A percentile compares a stretch with the other conserved stretches of the same genome.
phyloP scores from a whole-genome alignment of 2,888 invertebrate genomes.

The Lissonota sp. region DNA sequence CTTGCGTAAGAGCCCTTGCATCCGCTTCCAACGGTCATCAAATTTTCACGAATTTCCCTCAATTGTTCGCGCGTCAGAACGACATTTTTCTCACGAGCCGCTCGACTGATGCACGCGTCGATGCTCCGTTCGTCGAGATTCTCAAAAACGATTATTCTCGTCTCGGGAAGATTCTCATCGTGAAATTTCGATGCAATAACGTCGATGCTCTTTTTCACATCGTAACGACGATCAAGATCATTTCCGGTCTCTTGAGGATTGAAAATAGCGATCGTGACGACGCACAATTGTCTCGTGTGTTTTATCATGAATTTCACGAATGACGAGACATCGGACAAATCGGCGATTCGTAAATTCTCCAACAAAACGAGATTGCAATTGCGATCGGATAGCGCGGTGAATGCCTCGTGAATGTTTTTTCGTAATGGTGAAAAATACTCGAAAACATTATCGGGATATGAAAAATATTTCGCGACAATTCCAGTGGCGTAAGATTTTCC shows the following conservation, averaged over 20 bases:
- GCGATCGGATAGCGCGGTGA: slow-evolving; percentile 67
- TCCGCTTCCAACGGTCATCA: slow-evolving; percentile 73
- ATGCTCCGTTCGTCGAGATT: slow-evolving; percentile 71
- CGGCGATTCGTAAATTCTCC: slow-evolving; percentile 75
- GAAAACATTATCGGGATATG: slow-evolving; percentile 63
- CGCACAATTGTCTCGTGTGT: slow-evolving; percentile 65
- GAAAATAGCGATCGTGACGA: slow-evolving; percentile 73
- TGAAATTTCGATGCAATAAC: slow-evolving; percentile 66
- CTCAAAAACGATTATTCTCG: slow-evolving; percentile 70
- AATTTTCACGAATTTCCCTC: slow-evolving; percentile 67
- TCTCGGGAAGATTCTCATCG: slow-evolving; percentile 57
- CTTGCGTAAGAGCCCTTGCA: slow-evolving; percentile 80
- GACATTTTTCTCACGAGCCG: slow-evolving; percentile 68
- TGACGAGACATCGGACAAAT: slow-evolving; percentile 68
- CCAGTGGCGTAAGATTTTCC: slow-evolving; percentile 79
- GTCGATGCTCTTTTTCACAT: slow-evolving; percentile 67
- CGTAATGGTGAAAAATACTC: slow-evolving; percentile 71
- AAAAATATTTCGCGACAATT: slow-evolving; percentile 75
- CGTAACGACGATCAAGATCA: slow-evolving; percentile 63
- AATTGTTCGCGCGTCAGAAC: slow-evolving; percentile 69
- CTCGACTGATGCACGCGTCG: slow-evolving; percentile 75
- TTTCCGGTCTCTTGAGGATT: slow-evolving; percentile 73
- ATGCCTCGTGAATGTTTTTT: slow-evolving; percentile 56
- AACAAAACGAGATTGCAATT: slow-evolving; percentile 76
- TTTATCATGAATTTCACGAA: slow-evolving; percentile 66